Percentiles rank a stretch among this genome's conserved stretches.
These are phyloP conservation scores for Amazona vittata DNA, from an alignment of 2,113 vertebrate genomes.

Conservation along the genomic window DNA sequence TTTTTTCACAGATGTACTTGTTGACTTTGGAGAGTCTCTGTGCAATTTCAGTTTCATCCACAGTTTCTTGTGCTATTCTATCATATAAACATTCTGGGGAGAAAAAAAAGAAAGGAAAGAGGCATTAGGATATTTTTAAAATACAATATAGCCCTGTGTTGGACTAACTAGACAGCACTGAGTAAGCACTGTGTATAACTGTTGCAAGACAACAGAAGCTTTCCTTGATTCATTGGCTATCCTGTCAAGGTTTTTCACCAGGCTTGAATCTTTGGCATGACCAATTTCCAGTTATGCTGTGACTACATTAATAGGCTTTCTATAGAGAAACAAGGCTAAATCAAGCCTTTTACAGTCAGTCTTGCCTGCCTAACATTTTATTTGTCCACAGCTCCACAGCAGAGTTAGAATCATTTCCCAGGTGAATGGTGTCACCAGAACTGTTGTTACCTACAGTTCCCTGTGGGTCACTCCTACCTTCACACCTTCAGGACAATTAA, in stretches of 20 bases:
- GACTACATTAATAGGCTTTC: slow-evolving; percentile 23
- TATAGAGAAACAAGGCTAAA: not conserved
- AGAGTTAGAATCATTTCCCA: not conserved
- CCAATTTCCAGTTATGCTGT: slow-evolving; percentile 19
- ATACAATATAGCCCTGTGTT: not conserved
- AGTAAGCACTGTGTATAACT: not conserved
- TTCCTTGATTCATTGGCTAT: not conserved
- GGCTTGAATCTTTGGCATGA: not conserved
- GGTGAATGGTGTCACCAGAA: not conserved
- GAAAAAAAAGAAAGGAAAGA: slow-evolving; percentile 32
- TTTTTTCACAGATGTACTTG: slow-evolving; percentile 99
- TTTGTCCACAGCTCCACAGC: not conserved
- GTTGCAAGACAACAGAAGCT: not conserved
- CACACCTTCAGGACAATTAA: not conserved
- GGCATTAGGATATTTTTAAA: slow-evolving; percentile 52
- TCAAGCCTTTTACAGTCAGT: not conserved
- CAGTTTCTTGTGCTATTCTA: slow-evolving; percentile 98
- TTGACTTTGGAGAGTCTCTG: slow-evolving; percentile 99
- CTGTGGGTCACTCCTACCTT: not conserved
- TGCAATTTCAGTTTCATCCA: slow-evolving; percentile 97
- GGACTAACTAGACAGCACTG: not conserved
- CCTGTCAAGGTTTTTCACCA: not conserved
- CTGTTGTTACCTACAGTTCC: not conserved
- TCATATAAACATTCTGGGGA: slow-evolving; percentile 96
- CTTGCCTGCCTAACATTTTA: not conserved